Conservation (phyloP, 2,888 invertebrate genomes). For the Synanthedon vespiformis region DNA sequence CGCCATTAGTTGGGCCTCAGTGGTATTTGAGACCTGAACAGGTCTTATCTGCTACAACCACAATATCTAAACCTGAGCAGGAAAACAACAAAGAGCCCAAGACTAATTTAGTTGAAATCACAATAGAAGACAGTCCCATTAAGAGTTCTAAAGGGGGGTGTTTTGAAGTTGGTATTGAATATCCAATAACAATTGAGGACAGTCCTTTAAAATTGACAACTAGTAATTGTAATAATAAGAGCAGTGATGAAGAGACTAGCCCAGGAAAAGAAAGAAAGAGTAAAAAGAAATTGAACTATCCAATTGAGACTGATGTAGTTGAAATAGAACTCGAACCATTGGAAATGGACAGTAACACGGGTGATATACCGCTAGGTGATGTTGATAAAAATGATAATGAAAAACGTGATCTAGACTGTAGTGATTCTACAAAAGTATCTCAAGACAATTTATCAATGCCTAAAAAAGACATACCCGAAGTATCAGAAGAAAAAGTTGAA, state of each 20-base stretch:
- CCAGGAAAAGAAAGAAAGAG: slow-evolving; percentile 26
- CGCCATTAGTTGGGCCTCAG: slow-evolving; percentile 25
- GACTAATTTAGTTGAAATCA: slow-evolving; percentile 40
- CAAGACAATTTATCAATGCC: slow-evolving; percentile 1
- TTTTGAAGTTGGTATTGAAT: slow-evolving; percentile 27
- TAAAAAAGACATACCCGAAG: slow-evolving; percentile 1
- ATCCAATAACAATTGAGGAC: slow-evolving; percentile 53
- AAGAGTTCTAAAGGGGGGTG: slow-evolving; percentile 30
- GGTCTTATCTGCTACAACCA: slow-evolving; percentile 7
- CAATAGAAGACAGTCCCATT: slow-evolving; percentile 57
- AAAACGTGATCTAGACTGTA: slow-evolving; percentile 8
- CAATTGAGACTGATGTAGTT: slow-evolving; percentile 14
- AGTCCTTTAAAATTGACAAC: slow-evolving; percentile 37
- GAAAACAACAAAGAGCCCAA: slow-evolving; percentile 51
- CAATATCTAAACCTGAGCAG: slow-evolving; percentile 17
- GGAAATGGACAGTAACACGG: slow-evolving; percentile 3
- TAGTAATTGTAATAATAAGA: slow-evolving; percentile 12
- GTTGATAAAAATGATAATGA: slow-evolving; percentile 21
- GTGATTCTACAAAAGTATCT: slow-evolving; percentile 2
- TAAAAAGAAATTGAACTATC: slow-evolving; percentile 52
- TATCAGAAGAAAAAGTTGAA: slow-evolving; percentile 3
- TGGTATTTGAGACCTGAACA: slow-evolving; percentile 61
- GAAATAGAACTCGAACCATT: slow-evolving; percentile 38
- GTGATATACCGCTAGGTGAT: background rate
- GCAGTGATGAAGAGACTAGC: slow-evolving; percentile 14